Base-by-base conservation (phyloP, 2,888 invertebrate genomes). In the Melanchra persicariae region DNA sequence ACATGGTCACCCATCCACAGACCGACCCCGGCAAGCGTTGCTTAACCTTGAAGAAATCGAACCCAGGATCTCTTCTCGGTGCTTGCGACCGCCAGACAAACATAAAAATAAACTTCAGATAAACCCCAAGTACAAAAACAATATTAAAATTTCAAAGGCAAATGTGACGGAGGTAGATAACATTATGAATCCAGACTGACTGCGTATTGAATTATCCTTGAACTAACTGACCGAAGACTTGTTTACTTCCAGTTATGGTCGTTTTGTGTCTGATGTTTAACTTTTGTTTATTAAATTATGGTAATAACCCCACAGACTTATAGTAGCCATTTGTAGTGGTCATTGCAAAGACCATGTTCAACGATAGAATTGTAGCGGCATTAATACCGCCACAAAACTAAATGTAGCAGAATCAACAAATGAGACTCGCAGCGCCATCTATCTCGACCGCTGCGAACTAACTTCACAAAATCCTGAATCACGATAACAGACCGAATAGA, bases 141-240 rank as follows among this genome's bases (percentile, higher is more conserved):
- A 2, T 22, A 34, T 70, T 55, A n/a, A n/a, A n/a, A n/a, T n/a
- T 26, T 6, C 37, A 69, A 55, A 19, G 24, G n/a, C 6, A 34
- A 68, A 66, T 40, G 7, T 24, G 34, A 6, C 24, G n/a, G 12
- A 43, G 10, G n/a, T 54, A 40, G 5, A 40, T 40, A 30, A 43
- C 52, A 30, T 22, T 47, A 43, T 19, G 10, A 34, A 70, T n/a
- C 24, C 19, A 24, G 12, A 40, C 22, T 9, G 47, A 30, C 40
- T 51, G n/a, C 60, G 26, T 34, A 24, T 40, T n/a, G n/a, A n/a
- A n/a, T n/a, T 40, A 49, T 17, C 49, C 49, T 73, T 73, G 73
- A 59, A 59, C 73, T 49, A 49, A 15, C 22, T 59, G 19, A 6
- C 22, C 40, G 10, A 52, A 9, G 30, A n/a, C 70, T 49, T 49